Percentiles rank a stretch among this genome's conserved stretches.
Evolutionary conservation across 2,888 invertebrate species (phyloP).

Genomic region (Erebia aethiops): DNA sequence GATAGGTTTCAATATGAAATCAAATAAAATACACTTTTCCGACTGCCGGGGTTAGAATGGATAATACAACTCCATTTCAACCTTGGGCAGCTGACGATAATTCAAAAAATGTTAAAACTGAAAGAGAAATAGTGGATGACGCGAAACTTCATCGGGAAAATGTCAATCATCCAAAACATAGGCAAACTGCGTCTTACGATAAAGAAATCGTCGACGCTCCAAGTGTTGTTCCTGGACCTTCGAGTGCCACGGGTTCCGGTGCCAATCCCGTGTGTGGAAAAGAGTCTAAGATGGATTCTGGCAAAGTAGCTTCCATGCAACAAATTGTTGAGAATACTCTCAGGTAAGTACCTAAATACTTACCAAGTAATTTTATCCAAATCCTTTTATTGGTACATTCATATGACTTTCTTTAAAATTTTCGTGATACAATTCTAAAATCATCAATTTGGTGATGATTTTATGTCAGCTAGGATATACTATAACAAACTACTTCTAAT

Average conservation of each 20-base stretch:
- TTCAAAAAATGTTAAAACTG: conserved; percentile 77
- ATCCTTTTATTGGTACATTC: conserved; percentile 6
- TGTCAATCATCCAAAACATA: conserved; percentile 83
- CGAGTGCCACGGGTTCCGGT: conserved; percentile 59
- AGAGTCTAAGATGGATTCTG: conserved; percentile 75
- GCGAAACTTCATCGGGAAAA: conserved; percentile 83
- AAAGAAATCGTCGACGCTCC: conserved; percentile 75
- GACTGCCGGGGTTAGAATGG: conserved; percentile 74
- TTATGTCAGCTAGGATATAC: neutral
- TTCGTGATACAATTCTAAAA: neutral
- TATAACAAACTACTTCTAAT: neutral
- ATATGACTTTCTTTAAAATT: neutral
- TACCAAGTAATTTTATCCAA: conserved; percentile 29
- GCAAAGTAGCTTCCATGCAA: conserved; percentile 81
- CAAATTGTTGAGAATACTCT: conserved; percentile 86
- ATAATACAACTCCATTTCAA: conserved; percentile 79
- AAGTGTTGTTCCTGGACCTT: conserved; percentile 70
- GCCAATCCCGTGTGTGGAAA: conserved; percentile 55
- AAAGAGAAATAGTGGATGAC: conserved; percentile 79
- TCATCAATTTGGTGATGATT: neutral
- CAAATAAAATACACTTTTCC: conserved; percentile 58
- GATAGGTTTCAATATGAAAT: conserved; percentile 73
- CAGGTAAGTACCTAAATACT: conserved; percentile 70
- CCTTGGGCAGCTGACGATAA: conserved; percentile 78
- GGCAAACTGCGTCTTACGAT: conserved; percentile 83